Conservation (phyloP, 2,888 invertebrate species). For the Acronicta aceris region DNA sequence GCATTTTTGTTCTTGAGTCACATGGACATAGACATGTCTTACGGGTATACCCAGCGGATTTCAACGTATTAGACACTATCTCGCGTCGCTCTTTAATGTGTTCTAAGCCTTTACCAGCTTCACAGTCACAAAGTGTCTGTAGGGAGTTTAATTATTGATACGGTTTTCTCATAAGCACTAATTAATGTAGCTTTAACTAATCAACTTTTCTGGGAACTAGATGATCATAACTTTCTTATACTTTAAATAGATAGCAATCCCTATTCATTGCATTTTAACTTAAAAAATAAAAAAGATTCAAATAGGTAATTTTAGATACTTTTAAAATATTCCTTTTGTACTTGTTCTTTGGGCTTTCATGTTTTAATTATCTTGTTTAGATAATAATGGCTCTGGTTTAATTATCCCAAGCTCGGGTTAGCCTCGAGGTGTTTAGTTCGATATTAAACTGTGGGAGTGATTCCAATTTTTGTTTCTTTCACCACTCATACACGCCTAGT, state of each 20-base stretch:
- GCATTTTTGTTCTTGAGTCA: too few species aligned
- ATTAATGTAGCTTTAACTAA: conserved; percentile 45
- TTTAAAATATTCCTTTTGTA: conserved; percentile 32
- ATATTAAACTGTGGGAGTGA: too few species aligned
- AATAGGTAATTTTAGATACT: conserved; percentile 25
- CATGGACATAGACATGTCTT: too few species aligned
- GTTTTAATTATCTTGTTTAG: background rate
- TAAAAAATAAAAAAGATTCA: conserved; percentile 37
- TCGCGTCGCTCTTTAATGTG: conserved; percentile 26
- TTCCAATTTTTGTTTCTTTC: too few species aligned
- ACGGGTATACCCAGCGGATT: conserved; percentile 32
- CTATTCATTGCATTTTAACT: conserved; percentile 41
- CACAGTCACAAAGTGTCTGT: conserved; percentile 53
- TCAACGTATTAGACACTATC: conserved; percentile 32
- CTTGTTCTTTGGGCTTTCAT: conserved; percentile 5
- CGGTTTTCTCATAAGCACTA: conserved; percentile 59
- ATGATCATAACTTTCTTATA: conserved; percentile 30
- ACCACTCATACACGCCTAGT: too few species aligned
- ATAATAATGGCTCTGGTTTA: background rate
- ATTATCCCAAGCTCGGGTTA: background rate
- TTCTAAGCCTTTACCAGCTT: conserved; percentile 39
- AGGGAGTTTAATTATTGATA: conserved; percentile 65
- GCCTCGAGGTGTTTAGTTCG: background rate
- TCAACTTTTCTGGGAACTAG: conserved; percentile 27
- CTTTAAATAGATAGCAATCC: conserved; percentile 39